These are phyloP conservation scores for Sthenelais limicola DNA, from an alignment of 2,888 invertebrate species.

Conservation along the genomic window DNA sequence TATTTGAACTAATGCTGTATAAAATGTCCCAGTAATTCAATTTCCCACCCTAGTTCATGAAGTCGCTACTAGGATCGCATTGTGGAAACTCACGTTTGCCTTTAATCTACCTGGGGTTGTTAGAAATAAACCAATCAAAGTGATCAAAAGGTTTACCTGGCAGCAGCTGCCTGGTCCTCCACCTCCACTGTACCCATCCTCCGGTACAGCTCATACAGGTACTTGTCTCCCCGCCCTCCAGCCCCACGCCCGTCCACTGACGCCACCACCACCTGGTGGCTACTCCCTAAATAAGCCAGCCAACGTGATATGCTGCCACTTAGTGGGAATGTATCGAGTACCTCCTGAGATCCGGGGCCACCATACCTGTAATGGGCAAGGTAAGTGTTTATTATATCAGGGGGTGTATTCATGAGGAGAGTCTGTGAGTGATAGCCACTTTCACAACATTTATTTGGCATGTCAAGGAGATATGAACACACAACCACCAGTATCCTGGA, in stretches of 20 bases:
- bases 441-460: neutral
- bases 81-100: too few species aligned
- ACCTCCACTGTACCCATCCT: slow-evolving; percentile 92
- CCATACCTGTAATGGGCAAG: slow-evolving; percentile 79
- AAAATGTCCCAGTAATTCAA: too few species aligned
- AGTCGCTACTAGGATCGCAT: too few species aligned
- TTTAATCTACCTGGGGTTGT: too few species aligned
- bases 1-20: too few species aligned
- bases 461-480: too few species aligned
- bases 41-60: too few species aligned
- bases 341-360: slow-evolving; percentile 92
- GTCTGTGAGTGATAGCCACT: neutral
- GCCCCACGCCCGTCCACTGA: slow-evolving; percentile 90
- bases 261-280: slow-evolving; percentile 85
- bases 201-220: slow-evolving; percentile 86
- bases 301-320: slow-evolving; percentile 78
- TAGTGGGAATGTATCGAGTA: slow-evolving; percentile 84
- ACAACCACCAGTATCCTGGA: too few species aligned
- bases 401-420: neutral
- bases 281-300: slow-evolving; percentile 89
- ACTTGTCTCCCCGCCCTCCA: slow-evolving; percentile 86
- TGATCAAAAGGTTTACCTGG: too few species aligned
- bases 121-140: too few species aligned
- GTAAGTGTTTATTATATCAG: neutral
- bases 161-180: slow-evolving; percentile 92